A percentile compares a stretch with the other conserved stretches of the same genome.
Evolutionary conservation across 2,888 invertebrate species (phyloP).

Genomic region (Phaedon cochleariae): DNA sequence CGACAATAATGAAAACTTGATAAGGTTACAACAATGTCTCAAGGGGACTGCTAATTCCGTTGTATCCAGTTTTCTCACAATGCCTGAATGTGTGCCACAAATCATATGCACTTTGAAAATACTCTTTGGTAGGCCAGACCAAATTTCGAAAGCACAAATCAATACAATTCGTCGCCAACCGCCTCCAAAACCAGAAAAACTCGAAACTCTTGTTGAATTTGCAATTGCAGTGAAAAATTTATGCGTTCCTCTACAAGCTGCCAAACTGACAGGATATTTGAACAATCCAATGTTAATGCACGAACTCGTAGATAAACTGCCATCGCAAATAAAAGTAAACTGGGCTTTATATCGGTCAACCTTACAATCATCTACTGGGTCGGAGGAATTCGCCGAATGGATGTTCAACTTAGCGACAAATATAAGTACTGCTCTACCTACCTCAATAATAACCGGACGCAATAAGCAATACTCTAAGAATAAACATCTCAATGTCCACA

Average conservation of each 20-base stretch:
- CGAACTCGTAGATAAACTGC: constrained; percentile 17
- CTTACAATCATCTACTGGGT: constrained; percentile 3
- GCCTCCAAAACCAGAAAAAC: constrained; percentile 16
- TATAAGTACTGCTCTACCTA: not conserved
- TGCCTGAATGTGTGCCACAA: constrained; percentile 19
- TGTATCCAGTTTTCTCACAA: constrained; percentile 16
- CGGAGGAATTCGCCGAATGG: constrained; percentile 9
- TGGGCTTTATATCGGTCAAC: constrained; percentile 17
- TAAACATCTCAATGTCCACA: too few relatives aligned
- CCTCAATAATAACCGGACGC: not conserved
- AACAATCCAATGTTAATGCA: constrained; percentile 17
- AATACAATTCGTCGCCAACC: constrained; percentile 18
- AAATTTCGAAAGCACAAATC: constrained; percentile 23
- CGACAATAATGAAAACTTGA: constrained; percentile 16
- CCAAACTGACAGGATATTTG: constrained; percentile 1
- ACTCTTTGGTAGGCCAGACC: constrained; percentile 21
- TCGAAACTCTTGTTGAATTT: constrained; percentile 24
- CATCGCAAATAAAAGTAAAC: constrained; percentile 17
- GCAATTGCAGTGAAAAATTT: constrained; percentile 18
- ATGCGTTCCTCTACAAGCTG: constrained; percentile 12
- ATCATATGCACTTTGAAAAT: constrained; percentile 18
- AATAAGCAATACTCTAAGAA: too few relatives aligned
- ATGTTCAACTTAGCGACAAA: not conserved
- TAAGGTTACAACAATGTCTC: constrained; percentile 13
- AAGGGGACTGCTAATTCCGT: constrained; percentile 10